These are phyloP conservation scores for Octodon degus DNA, from an alignment of 2,113 vertebrate genomes.

Conservation along the genomic window DNA sequence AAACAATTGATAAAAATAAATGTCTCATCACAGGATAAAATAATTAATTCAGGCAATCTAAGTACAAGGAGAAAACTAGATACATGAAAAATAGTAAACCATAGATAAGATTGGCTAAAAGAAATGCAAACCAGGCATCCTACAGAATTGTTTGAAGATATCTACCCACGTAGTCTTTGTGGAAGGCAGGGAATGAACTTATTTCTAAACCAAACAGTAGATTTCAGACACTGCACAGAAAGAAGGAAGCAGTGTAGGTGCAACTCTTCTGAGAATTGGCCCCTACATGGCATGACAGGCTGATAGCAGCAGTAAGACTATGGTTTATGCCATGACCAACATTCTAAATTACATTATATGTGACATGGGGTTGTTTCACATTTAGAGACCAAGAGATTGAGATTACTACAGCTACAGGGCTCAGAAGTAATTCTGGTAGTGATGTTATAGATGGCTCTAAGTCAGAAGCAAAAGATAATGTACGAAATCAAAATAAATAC, in stretches of 20 bases:
- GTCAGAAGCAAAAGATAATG: background rate
- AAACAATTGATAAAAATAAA: constrained; percentile 41
- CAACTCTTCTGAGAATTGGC: background rate
- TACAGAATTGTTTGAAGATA: background rate
- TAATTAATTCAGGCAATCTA: constrained; percentile 40
- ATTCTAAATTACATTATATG: background rate
- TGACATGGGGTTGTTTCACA: background rate
- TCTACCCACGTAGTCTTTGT: background rate
- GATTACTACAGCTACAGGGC: background rate
- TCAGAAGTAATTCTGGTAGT: background rate
- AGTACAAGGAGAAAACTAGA: background rate
- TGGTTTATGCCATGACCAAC: background rate
- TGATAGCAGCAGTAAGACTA: background rate
- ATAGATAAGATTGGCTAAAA: background rate
- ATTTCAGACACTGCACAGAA: background rate
- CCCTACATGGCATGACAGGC: background rate
- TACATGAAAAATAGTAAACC: constrained; percentile 11
- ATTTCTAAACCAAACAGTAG: background rate
- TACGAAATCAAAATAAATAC: background rate
- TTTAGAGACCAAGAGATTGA: background rate
- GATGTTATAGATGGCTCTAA: background rate
- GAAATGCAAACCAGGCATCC: background rate
- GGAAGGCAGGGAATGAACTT: background rate
- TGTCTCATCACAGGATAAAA: background rate
- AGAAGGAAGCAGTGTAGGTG: background rate